Percentiles rank a stretch among this genome's conserved stretches.
Evolutionary conservation across 2,888 invertebrate species (phyloP).

Genomic region (Lingula anatina): DNA sequence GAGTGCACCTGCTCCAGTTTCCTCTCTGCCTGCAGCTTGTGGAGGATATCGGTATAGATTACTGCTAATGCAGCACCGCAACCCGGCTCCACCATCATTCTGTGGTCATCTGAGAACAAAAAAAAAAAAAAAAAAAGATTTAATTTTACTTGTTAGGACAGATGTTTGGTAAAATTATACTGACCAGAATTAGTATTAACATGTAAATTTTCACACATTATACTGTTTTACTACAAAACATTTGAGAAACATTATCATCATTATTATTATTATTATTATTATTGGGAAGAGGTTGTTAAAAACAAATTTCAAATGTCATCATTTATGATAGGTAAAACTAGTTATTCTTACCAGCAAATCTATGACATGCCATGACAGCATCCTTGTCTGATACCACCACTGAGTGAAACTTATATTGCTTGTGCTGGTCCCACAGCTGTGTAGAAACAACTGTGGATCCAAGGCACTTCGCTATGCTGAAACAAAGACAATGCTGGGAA

Average conservation of each 20-base stretch:
- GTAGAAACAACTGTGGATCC: slow-evolving; percentile 49
- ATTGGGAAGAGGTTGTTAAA: neutral
- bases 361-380: slow-evolving; percentile 50
- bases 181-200: neutral
- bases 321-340: neutral
- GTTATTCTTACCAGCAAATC: slow-evolving; percentile 48
- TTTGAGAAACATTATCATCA: too few relatives aligned
- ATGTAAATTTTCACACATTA: too few relatives aligned
- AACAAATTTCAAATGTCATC: too few relatives aligned
- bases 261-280: neutral
- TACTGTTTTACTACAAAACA: too few relatives aligned
- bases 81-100: slow-evolving; percentile 55
- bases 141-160: slow-evolving; percentile 2
- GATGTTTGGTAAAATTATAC: neutral
- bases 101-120: slow-evolving; percentile 52
- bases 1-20: slow-evolving; percentile 33
- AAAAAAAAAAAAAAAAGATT: neutral
- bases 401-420: slow-evolving; percentile 44
- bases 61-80: slow-evolving; percentile 56
- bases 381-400: slow-evolving; percentile 51
- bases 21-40: slow-evolving; percentile 32
- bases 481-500: too few relatives aligned
- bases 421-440: slow-evolving; percentile 36
- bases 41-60: slow-evolving; percentile 49
- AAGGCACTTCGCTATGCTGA: slow-evolving; percentile 52